phyloP scores from a whole-genome alignment of 2,113 vertebrate species.

The Dolichallabes microphthalmus region DNA sequence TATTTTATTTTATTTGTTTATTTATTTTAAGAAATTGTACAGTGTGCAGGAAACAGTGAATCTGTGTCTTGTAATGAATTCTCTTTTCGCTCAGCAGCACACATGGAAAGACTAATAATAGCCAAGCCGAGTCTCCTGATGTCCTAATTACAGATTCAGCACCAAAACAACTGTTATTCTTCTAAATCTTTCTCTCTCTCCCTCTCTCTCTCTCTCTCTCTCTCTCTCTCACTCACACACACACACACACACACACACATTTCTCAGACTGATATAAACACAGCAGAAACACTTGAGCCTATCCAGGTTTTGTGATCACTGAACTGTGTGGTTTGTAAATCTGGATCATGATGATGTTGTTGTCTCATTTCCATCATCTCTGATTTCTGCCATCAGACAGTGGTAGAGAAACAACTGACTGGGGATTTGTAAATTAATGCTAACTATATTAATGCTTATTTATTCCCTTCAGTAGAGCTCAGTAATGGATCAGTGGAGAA shows the following conservation, averaged over 20 bases:
- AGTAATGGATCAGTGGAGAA: neutral
- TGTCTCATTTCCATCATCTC: neutral
- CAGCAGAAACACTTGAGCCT: neutral
- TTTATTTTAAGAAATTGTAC: neutral
- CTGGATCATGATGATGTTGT: neutral
- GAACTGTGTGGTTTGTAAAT: neutral
- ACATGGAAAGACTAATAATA: constrained; percentile 44
- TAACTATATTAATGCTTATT: neutral
- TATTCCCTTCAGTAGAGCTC: neutral
- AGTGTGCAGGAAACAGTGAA: neutral
- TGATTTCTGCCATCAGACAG: neutral
- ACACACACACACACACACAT: constrained; percentile 12
- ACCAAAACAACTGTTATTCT: neutral
- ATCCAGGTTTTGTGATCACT: neutral
- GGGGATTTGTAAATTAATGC: neutral
- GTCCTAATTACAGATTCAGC: constrained; percentile 44
- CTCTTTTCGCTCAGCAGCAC: neutral
- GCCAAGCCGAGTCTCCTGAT: constrained; percentile 6
- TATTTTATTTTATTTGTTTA: neutral
- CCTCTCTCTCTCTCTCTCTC: too few relatives aligned
- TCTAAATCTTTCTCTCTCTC: neutral
- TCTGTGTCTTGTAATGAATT: neutral
- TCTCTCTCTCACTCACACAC: neutral
- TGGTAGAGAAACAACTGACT: neutral
- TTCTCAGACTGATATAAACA: neutral